Conservation (phyloP, 1,140 invertebrate genomes). For the Pogonomyrmex barbatus region DNA sequence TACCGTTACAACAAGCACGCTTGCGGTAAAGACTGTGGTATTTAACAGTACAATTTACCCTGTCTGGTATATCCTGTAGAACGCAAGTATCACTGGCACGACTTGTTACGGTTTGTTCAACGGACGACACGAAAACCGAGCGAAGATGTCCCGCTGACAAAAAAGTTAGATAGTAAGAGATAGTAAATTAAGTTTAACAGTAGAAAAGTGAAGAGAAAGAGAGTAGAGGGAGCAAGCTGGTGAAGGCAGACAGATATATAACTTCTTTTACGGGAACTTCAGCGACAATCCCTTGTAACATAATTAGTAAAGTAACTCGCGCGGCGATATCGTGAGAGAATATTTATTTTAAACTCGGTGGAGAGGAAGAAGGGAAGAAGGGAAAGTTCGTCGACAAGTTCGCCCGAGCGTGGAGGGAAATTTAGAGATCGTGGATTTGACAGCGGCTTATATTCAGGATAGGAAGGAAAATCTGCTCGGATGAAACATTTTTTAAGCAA, state of each 20-base stretch:
- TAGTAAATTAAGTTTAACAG: conserved; percentile 55
- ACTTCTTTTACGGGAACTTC: conserved; percentile 56
- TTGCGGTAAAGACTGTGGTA: not conserved
- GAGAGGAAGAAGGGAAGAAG: not conserved
- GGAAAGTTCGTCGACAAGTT: conserved; percentile 35
- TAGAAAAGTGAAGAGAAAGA: not conserved
- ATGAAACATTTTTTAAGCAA: not conserved
- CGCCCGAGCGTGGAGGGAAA: not conserved
- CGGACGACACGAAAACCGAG: conserved; percentile 41
- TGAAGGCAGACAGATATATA: conserved; percentile 44
- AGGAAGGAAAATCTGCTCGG: not conserved
- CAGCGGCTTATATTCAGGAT: not conserved
- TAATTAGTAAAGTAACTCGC: conserved; percentile 58
- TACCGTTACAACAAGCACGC: conserved; percentile 15
- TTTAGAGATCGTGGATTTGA: conserved; percentile 45
- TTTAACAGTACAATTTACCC: conserved; percentile 37
- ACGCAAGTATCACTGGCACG: conserved; percentile 46
- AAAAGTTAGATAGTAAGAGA: conserved; percentile 55
- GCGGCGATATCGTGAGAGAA: conserved; percentile 51
- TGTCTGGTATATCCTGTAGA: conserved; percentile 29
- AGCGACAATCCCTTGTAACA: conserved; percentile 34
- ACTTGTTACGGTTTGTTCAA: conserved; percentile 51
- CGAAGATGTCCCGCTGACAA: conserved; percentile 47
- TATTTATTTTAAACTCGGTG: conserved; percentile 47
- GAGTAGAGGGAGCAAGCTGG: not conserved